phyloP scores from a whole-genome alignment of 2,797 vertebrate species.

The Morus bassanus region DNA sequence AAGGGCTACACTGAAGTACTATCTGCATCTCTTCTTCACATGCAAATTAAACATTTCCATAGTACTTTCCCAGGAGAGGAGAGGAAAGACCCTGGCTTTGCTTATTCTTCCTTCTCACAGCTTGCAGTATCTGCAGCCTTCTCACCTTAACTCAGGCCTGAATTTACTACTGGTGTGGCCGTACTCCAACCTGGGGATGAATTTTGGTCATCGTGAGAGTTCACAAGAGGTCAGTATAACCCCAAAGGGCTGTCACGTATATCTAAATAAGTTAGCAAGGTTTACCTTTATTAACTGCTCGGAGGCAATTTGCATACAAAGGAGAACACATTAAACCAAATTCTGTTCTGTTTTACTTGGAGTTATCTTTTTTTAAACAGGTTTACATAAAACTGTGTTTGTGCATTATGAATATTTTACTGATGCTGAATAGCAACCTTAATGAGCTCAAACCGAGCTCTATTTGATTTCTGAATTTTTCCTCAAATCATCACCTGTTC shows the following conservation, averaged over 20 bases:
- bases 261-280: slow-evolving; percentile 2
- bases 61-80: neutral
- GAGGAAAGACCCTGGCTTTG: neutral
- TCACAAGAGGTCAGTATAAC: neutral
- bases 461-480: slow-evolving; percentile 64
- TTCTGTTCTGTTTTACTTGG: slow-evolving; percentile 32
- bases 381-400: slow-evolving; percentile 56
- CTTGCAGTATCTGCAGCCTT: neutral
- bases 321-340: neutral
- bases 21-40: neutral
- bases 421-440: slow-evolving; percentile 51
- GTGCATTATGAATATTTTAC: slow-evolving; percentile 66
- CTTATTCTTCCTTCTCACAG: neutral
- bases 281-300: slow-evolving; percentile 37
- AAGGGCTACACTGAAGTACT: neutral
- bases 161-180: neutral
- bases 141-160: neutral
- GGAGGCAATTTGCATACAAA: slow-evolving; percentile 19
- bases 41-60: slow-evolving; percentile 13
- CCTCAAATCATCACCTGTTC: slow-evolving; percentile 66
- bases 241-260: neutral
- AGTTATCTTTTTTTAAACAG: slow-evolving; percentile 21
- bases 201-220: neutral
- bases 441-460: slow-evolving; percentile 64
- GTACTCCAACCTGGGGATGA: neutral